These are phyloP conservation scores for Gouania willdenowi DNA, from an alignment of 2,797 vertebrate genomes.

Conservation along the genomic window DNA sequence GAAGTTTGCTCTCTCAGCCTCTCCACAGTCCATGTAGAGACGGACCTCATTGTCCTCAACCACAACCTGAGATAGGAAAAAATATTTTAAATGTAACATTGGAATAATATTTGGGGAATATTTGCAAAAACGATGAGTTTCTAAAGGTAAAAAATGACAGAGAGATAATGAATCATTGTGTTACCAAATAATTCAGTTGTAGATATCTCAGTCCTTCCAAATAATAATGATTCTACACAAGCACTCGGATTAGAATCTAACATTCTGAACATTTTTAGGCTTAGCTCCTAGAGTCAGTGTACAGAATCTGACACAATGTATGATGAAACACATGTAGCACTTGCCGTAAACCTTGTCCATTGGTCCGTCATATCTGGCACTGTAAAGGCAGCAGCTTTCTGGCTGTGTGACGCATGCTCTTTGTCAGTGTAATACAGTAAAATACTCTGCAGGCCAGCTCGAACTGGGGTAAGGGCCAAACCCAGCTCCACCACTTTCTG, in stretches of 20 bases:
- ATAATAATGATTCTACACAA: too few relatives aligned
- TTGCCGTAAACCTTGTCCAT: constrained; percentile 84
- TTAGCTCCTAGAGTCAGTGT: too few relatives aligned
- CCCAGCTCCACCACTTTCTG: constrained; percentile 89
- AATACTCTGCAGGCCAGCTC: constrained; percentile 77
- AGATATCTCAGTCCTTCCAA: too few relatives aligned
- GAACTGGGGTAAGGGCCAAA: constrained; percentile 77
- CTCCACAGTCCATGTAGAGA: constrained; percentile 87
- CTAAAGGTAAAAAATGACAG: too few relatives aligned
- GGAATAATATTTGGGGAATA: too few relatives aligned
- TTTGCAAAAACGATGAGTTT: too few relatives aligned
- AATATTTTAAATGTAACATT: not conserved
- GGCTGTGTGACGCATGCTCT: constrained; percentile 71
- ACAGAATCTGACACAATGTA: too few relatives aligned
- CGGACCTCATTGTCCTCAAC: constrained; percentile 74
- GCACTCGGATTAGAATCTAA: too few relatives aligned
- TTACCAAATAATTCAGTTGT: too few relatives aligned
- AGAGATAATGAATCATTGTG: too few relatives aligned
- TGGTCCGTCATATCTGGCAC: constrained; percentile 84
- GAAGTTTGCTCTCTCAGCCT: constrained; percentile 73
- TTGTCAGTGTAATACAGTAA: constrained; percentile 84
- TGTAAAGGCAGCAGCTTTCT: constrained; percentile 80
- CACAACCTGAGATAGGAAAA: constrained; percentile 42
- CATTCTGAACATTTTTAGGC: too few relatives aligned
- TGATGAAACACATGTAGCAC: too few relatives aligned